A percentile compares a stretch with the other conserved stretches of the same genome.
Conservation (phyloP, 2,797 vertebrate genomes). For the Cryptoprocta ferox region DNA sequence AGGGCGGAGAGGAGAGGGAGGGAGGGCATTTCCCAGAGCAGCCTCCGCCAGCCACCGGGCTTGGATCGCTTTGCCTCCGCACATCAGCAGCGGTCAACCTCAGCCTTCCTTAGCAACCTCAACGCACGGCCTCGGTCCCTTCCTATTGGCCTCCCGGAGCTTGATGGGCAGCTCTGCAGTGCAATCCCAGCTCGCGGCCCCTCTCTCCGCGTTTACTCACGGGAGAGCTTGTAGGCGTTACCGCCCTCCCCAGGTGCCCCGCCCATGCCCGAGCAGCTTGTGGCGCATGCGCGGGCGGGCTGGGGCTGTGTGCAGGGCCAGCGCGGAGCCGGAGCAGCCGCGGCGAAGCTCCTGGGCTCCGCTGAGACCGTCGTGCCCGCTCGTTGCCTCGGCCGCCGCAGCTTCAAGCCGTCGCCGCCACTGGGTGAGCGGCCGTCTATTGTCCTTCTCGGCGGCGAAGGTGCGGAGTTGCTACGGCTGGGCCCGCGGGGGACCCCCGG, state of each 20-base stretch:
- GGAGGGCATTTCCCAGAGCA: constrained; percentile 23
- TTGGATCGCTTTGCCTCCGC: neutral
- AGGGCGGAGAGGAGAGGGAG: neutral
- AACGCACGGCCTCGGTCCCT: neutral
- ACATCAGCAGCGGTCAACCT: neutral
- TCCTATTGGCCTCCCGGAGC: neutral
- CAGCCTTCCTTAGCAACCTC: constrained; percentile 67
- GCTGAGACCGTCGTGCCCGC: neutral
- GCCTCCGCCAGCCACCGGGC: neutral
- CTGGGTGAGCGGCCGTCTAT: constrained; percentile 31
- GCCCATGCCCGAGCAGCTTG: neutral
- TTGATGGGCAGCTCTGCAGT: constrained; percentile 49
- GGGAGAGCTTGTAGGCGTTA: neutral
- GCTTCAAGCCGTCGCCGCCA: neutral
- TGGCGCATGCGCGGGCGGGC: constrained; percentile 77
- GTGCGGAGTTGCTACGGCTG: constrained; percentile 66
- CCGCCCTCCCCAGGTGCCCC: neutral
- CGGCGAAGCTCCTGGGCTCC: neutral
- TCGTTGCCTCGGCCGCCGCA: neutral
- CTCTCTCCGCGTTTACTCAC: neutral
- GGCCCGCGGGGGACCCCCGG: constrained; percentile 73
- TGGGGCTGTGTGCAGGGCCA: neutral
- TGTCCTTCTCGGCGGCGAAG: constrained; percentile 52
- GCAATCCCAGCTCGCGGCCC: neutral
- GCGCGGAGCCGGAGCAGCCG: neutral